Evolutionary conservation across 2,888 invertebrate species (phyloP), one percentile per base, ranked within the genome.

Genomic region (Sycophila texana): DNA sequence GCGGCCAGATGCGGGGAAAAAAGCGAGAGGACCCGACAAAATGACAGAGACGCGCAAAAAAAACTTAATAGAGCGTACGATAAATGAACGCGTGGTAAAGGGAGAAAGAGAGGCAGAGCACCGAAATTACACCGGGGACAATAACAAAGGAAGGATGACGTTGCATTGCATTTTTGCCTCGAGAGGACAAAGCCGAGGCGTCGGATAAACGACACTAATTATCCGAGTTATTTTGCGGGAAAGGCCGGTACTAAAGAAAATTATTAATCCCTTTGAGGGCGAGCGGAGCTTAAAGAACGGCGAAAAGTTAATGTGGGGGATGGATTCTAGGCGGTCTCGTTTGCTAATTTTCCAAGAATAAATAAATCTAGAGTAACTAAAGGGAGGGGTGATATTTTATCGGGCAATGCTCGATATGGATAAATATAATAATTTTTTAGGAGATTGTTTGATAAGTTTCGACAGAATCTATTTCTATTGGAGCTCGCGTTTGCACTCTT

Each of bases 131-230:
- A 60, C 14, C 60, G 4, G 60, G 22, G 22, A 22, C 16, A 26
- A 60, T 60, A 20, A 14, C 7, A 60, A 60, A 26, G 60, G 26
- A 26, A 60, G 14, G 53, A 14, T n/a, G 26, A 60, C 22, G 26
- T 26, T 60, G 60, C 26, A 22, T 5, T 14, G 20, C 16, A 26
- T 60, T 60, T 58, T 60, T 26, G 39, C 39, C 39, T 10, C 26
- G 26, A 16, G 13, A 22, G n/a, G 12, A 60, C 22, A 60, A 63
- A 63, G 39, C n/a, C 7, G 47, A n/a, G 22, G 12, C 39, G 47
- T 22, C 60, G 12, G 71, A 7, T 55, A 73, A 65, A 55, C 73
- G 61, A 63, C 13, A 39, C 55, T 65, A 74, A 74, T 65, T 65
- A 74, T 65, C 22, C 51, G 26, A 49, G 49, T 66, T 49, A 49